Base-by-base conservation (phyloP, 2,888 invertebrate genomes). In the Sinodicranocentrus sp. region DNA sequence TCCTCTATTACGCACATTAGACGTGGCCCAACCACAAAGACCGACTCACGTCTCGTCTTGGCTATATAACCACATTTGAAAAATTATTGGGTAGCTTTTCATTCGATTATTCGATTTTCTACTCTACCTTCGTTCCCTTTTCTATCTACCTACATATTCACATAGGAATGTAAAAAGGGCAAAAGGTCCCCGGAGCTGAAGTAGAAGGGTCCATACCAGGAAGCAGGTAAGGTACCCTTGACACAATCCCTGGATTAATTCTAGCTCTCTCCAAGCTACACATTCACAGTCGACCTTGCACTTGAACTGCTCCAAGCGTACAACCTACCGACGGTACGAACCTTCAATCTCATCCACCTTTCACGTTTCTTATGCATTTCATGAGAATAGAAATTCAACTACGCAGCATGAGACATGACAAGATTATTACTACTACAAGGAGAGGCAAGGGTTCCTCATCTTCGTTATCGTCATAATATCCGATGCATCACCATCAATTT, bases 161-260 rank as follows among this genome's bases (percentile, higher is more conserved):
- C 48, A 26, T 54, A 28, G 15, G 26, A 19, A 3, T 5, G 67
- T 19, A 70, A 52, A 28, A 1, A 48, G 79, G 63, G 44, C 61
- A 79, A 71, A 43, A 79, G 71, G 61, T 71, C n/a, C 48, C 39
- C 26, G n/a, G n/a, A n/a, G n/a, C n/a, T 68, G 23, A n/a, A 19
- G 63, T 72, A 65, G 63, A 79, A 72, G 79, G 79, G 71, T 79
- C 72, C 72, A 79, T 57, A 70, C 79, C 72, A 79, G 79, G 72
- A 79, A 79, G 65, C 23, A 78, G 70, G 59, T 77, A 26, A 77
- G 59, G 15, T 25, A 44, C 39, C 44, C 57, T 57, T 57, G 19
- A 43, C 13, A 67, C 43, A 44, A 28, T 21, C 39, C 28, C 65
- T 8, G 13, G 48, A 17, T 43, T 25, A 57, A 23, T 43, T 19